Evolutionary conservation across 2,797 vertebrate species (phyloP).

Genomic region (Stomatorhinus walkeri): DNA sequence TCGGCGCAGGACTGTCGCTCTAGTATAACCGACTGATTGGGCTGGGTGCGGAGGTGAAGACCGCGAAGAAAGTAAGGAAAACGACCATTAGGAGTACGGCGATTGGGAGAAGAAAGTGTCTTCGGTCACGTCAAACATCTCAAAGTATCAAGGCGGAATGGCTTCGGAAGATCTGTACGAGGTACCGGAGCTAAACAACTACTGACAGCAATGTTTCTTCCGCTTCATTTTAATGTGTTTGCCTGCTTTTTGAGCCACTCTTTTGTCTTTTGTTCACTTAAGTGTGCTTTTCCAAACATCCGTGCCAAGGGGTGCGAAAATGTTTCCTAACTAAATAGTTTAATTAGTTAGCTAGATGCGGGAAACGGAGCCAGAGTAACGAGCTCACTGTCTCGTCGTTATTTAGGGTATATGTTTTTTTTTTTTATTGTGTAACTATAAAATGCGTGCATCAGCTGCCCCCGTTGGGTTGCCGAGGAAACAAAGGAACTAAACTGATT

Average conservation of each 20-base stretch:
- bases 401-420: background rate
- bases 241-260: background rate
- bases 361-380: background rate
- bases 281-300: background rate
- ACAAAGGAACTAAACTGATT: background rate
- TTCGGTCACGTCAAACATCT: slow-evolving; percentile 10
- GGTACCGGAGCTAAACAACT: slow-evolving; percentile 7
- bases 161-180: slow-evolving; percentile 26
- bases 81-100: background rate
- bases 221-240: background rate
- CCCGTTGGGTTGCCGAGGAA: background rate
- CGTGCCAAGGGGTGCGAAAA: background rate
- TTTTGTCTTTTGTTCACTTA: background rate
- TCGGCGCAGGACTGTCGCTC: background rate
- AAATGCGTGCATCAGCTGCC: background rate
- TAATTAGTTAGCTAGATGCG: background rate
- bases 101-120: slow-evolving; percentile 16
- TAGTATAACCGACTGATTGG: background rate
- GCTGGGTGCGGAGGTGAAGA: background rate
- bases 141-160: slow-evolving; percentile 18
- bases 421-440: background rate
- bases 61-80: background rate
- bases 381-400: background rate
- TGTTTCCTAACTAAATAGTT: background rate
- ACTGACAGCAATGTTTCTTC: background rate